Base-by-base conservation (phyloP, 30 jellyfish, hydroid and myxozoan species). In the Hydractinia symbiolongicarpus region DNA sequence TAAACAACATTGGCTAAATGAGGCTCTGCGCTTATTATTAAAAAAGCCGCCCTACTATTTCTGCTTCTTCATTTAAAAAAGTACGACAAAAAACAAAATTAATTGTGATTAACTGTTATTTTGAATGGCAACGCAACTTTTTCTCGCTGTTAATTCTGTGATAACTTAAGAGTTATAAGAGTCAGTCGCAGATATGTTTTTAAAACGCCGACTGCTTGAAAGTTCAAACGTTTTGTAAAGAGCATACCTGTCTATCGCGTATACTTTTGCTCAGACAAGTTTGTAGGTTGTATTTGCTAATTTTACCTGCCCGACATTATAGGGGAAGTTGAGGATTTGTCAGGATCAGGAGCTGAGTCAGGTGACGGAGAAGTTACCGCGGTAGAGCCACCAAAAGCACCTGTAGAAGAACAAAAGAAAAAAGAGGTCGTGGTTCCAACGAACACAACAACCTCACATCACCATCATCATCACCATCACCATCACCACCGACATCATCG, bases 401-500 rank as follows among this genome's bases (percentile, higher is more conserved):
- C 5, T 49, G 66, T 55, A 5, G 69, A 74, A 17, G 53, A 66
- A 74, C 5, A 13, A 13, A 44, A 64, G 74, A 64, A 6, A 51
- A 64, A n/a, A 51, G 40, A 7, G 17, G 74, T 13, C 19, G 16
- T 13, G 40, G 74, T n/a, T n/a, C 19, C 74, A 64, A 44, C 17
- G 40, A 44, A 6, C 40, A 30, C 44, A 30, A 64, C 74, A 64
- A 6, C 74, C 9, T 4, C 74, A 9, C 67, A 62, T 58, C 95
- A 87, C 5, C 94, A 85, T 49, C 84, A 67, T 53, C 91, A 88
- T 56, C 93, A 88, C 61, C 96, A 88, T 50, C 93, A 88, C 72
- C 96, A 82, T 55, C 96, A 88, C 67, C 92, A 83, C 58, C 89
- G 72, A 49, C 92, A 88, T 44, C 89, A 61, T 61, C 86, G 72